Conservation (phyloP, 2,797 vertebrate species). For the Xiphorhynchus erythropygius region DNA sequence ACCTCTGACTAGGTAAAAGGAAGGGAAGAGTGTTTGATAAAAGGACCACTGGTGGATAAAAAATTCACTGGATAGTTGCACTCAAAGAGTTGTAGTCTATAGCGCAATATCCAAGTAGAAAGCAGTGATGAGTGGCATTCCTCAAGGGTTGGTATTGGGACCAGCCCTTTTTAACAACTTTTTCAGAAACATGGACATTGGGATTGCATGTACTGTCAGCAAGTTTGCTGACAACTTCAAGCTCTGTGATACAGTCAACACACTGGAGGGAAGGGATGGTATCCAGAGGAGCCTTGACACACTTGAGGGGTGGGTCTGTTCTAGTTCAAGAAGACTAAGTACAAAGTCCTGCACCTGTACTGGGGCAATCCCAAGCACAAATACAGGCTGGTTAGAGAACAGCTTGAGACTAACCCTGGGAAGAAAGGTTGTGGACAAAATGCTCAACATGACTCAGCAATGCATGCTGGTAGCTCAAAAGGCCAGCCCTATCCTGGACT, state of each 20-base stretch:
- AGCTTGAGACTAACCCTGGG: too few species aligned
- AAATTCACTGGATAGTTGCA: not conserved
- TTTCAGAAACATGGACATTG: not conserved
- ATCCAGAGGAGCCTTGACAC: not conserved
- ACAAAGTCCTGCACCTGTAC: not conserved
- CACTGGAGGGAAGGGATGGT: not conserved
- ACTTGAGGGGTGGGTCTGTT: not conserved
- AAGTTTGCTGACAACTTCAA: not conserved
- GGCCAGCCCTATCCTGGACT: not conserved
- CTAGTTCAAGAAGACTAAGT: not conserved
- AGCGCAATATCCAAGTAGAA: not conserved
- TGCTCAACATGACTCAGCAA: not conserved
- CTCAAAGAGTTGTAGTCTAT: not conserved
- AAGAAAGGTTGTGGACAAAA: not conserved
- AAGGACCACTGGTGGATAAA: not conserved
- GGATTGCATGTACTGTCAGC: not conserved
- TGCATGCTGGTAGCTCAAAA: rapidly evolving
- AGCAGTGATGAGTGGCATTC: not conserved
- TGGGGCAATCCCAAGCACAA: not conserved
- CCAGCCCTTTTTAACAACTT: not conserved
- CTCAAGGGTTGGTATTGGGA: not conserved
- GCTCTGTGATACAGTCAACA: not conserved
- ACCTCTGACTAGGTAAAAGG: not conserved
- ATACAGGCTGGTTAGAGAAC: not conserved
- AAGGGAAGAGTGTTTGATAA: not conserved